These are phyloP conservation scores for Panzeria rudis DNA, from an alignment of 2,888 invertebrate genomes.

Conservation along the genomic window DNA sequence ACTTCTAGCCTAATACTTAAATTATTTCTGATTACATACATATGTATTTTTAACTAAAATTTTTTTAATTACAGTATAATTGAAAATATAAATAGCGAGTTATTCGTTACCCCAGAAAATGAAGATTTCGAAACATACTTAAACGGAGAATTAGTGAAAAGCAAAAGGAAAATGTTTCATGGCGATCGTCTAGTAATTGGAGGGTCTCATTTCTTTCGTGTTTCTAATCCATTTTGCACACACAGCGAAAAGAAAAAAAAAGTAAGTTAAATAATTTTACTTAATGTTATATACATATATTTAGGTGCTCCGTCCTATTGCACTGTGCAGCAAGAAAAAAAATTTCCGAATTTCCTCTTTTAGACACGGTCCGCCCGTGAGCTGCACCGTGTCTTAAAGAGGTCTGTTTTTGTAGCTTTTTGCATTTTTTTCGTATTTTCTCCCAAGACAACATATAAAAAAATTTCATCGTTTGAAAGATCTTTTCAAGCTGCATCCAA, in stretches of 20 bases:
- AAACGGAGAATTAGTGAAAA: conserved; percentile 84
- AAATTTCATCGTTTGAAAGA: too few relatives aligned
- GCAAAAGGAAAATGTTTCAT: conserved; percentile 83
- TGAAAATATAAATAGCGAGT: conserved; percentile 84
- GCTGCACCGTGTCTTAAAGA: too few relatives aligned
- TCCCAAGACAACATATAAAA: too few relatives aligned
- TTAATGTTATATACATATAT: conserved; percentile 27
- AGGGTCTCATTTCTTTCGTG: conserved; percentile 86
- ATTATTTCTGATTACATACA: not conserved
- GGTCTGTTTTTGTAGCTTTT: too few relatives aligned
- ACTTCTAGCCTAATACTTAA: too few relatives aligned
- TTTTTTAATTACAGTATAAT: conserved; percentile 81
- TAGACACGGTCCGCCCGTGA: too few relatives aligned
- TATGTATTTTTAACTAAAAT: not conserved
- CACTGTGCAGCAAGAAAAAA: too few relatives aligned
- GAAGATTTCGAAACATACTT: conserved; percentile 85
- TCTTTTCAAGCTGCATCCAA: too few relatives aligned
- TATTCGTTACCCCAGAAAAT: conserved; percentile 84
- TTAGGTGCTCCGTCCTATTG: not conserved
- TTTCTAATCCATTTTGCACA: conserved; percentile 84
- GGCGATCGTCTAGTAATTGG: conserved; percentile 86
- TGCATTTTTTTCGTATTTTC: too few relatives aligned
- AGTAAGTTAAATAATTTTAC: not conserved
- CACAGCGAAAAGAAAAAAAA: conserved; percentile 78
- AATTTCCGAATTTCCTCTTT: too few relatives aligned